These are phyloP conservation scores for Acomys russatus DNA, from an alignment of 2,797 vertebrate species.

Conservation along the genomic window DNA sequence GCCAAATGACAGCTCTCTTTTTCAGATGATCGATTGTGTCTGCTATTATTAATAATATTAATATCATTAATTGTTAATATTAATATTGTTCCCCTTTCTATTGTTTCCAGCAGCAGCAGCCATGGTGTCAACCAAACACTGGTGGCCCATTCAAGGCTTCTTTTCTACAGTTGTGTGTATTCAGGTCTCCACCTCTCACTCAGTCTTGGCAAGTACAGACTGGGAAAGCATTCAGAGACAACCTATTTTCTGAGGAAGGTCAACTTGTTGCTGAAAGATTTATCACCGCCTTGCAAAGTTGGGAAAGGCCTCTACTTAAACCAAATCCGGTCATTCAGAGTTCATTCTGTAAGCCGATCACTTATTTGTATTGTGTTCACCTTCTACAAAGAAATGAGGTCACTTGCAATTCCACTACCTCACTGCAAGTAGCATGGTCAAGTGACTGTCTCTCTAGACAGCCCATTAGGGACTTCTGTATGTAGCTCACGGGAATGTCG, in stretches of 20 bases:
- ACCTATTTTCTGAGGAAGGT: slow-evolving; percentile 64
- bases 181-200: slow-evolving; percentile 62
- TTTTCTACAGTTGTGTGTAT: not conserved
- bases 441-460: slow-evolving; percentile 36
- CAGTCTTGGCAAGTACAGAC: slow-evolving; percentile 65
- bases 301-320: slow-evolving; percentile 71
- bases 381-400: slow-evolving; percentile 59
- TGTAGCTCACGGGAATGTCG: slow-evolving; percentile 8
- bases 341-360: slow-evolving; percentile 81
- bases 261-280: slow-evolving; percentile 70
- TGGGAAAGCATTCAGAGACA: slow-evolving; percentile 65
- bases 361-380: slow-evolving; percentile 76
- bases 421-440: slow-evolving; percentile 36
- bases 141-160: slow-evolving; percentile 30
- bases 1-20: slow-evolving; percentile 55
- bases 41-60: slow-evolving; percentile 17
- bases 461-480: not conserved
- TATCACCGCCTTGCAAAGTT: slow-evolving; percentile 69
- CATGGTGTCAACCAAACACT: slow-evolving; percentile 7
- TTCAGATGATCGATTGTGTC: slow-evolving; percentile 65
- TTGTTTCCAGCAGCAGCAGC: slow-evolving; percentile 49
- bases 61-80: not conserved
- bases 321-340: slow-evolving; percentile 83
- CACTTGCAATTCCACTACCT: slow-evolving; percentile 55
- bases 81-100: slow-evolving; percentile 66